These are phyloP conservation scores for Amphiprion clarkii DNA, from an alignment of 2,797 vertebrate genomes.

Conservation along the genomic window DNA sequence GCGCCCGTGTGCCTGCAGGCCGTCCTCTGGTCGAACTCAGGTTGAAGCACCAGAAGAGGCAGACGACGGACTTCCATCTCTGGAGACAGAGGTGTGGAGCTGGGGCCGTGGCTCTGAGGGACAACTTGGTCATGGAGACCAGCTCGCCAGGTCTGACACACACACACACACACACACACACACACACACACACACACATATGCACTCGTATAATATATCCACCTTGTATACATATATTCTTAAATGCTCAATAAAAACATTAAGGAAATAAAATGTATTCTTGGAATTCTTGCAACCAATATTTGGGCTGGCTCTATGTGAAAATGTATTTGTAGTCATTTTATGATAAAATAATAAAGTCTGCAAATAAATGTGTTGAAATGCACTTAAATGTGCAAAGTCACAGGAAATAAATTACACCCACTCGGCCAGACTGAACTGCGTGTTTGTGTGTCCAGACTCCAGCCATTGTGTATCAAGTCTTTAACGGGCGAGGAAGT, in stretches of 20 bases:
- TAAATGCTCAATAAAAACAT: too few relatives aligned
- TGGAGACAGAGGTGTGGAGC: slow-evolving; percentile 97
- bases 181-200: not conserved
- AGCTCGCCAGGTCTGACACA: slow-evolving; percentile 89
- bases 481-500: slow-evolving; percentile 93
- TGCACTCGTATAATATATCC: not conserved
- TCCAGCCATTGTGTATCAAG: slow-evolving; percentile 96
- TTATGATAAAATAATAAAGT: not conserved
- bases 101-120: slow-evolving; percentile 98
- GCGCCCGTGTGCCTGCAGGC: slow-evolving; percentile 29
- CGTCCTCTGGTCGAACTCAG: slow-evolving; percentile 26
- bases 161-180: too few relatives aligned
- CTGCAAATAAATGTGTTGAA: not conserved
- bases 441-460: slow-evolving; percentile 77
- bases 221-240: too few relatives aligned
- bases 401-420: not conserved
- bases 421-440: not conserved
- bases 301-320: too few relatives aligned
- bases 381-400: not conserved
- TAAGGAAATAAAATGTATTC: too few relatives aligned
- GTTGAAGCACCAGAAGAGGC: slow-evolving; percentile 68
- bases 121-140: slow-evolving; percentile 96
- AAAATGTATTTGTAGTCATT: not conserved
- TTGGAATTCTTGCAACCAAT: too few relatives aligned
- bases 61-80: slow-evolving; percentile 88